Base-by-base conservation (phyloP, 1,140 invertebrate species). In the Habropoda laboriosa region DNA sequence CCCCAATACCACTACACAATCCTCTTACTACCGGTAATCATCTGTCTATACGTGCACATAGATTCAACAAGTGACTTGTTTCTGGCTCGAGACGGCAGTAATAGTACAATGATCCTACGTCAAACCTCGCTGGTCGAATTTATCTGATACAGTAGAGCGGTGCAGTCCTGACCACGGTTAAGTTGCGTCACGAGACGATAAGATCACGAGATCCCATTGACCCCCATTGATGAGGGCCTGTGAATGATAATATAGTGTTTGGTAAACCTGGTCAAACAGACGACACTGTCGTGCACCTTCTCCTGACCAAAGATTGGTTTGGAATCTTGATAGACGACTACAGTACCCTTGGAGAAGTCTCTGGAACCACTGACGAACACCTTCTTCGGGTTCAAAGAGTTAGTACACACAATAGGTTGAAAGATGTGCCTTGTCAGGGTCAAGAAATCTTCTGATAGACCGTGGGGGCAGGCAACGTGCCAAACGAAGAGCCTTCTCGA, bases 51-150 rank as follows among this genome's bases (percentile, higher is more conserved):
- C 12, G 7, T 64, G 47, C 16, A 64, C 38, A 12, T 47, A 79
- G n/a, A n/a, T 79, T 73, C 77, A 79, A 85, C 80, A 82, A 85
- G 80, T 85, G 83, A 85, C n/a, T n/a, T 30, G 32, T 63, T 55
- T 42, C 16, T 45, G 45, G 53, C 30, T 18, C 27, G n/a, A 16
- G 13, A 16, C 47, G n/a, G n/a, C n/a, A n/a, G n/a, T n/a, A n/a
- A n/a, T n/a, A n/a, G n/a, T n/a, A n/a, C n/a, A n/a, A n/a, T n/a
- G n/a, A n/a, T n/a, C n/a, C n/a, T n/a, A n/a, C n/a, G n/a, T n/a
- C n/a, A n/a, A n/a, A n/a, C n/a, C n/a, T n/a, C n/a, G n/a, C n/a
- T n/a, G n/a, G n/a, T n/a, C n/a, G n/a, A n/a, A n/a, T n/a, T n/a
- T n/a, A n/a, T n/a, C n/a, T n/a, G n/a, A n/a, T n/a, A n/a, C n/a